These are phyloP conservation scores for Drosophila prosaltans DNA, from an alignment of 1,140 invertebrate species.

Conservation along the genomic window DNA sequence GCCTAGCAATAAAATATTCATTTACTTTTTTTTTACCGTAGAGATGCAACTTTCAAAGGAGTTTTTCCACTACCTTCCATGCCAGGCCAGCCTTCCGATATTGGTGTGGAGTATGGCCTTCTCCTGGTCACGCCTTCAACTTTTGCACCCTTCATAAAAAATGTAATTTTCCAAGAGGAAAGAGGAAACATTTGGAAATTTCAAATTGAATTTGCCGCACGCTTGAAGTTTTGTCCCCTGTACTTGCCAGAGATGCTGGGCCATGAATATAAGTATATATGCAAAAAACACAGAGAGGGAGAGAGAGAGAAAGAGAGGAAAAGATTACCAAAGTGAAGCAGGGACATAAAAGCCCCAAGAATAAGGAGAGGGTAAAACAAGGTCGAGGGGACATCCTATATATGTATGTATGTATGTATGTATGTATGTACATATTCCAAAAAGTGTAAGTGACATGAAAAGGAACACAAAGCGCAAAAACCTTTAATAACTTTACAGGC, in stretches of 20 bases:
- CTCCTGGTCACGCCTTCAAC: conserved; percentile 38
- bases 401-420: no score
- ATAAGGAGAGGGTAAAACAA: conserved; percentile 37
- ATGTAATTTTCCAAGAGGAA: conserved; percentile 68
- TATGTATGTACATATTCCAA: conserved; percentile 21
- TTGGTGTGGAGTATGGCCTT: conserved; percentile 13
- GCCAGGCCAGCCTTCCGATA: not conserved
- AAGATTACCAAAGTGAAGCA: conserved; percentile 57
- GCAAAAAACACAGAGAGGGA: conserved; percentile 30
- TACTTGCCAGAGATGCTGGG: not conserved
- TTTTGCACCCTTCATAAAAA: conserved; percentile 74
- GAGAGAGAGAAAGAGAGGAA: not conserved
- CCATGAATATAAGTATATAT: conserved; percentile 4
- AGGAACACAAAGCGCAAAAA: conserved; percentile 74
- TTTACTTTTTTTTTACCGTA: conserved; percentile 48
- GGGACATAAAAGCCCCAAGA: conserved; percentile 50
- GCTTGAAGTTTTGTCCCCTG: conserved; percentile 63
- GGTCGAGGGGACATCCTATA: conserved; percentile 2
- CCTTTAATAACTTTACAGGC: conserved; percentile 77
- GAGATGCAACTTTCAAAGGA: conserved; percentile 67
- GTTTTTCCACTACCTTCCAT: conserved; percentile 13
- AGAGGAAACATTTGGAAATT: conserved; percentile 73
- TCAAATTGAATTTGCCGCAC: conserved; percentile 80
- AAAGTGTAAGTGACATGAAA: conserved; percentile 79
- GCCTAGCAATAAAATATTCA: conserved; percentile 74